Percentiles rank a stretch among this genome's conserved stretches.
phyloP scores from a whole-genome alignment of 2,888 invertebrate genomes.

The Zaprionus obscuricornis region DNA sequence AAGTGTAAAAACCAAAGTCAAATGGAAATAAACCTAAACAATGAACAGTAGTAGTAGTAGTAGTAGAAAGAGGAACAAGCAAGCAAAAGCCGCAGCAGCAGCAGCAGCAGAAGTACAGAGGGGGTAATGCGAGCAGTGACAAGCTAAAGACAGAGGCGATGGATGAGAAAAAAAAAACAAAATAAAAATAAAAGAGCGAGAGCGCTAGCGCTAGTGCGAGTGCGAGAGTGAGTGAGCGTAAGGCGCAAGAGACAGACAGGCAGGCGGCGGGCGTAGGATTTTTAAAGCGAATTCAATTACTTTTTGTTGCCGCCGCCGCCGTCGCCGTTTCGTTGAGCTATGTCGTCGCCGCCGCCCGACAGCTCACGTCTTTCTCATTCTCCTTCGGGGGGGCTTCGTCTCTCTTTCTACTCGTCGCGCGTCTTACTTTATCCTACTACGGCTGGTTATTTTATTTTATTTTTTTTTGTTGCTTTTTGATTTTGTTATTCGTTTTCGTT shows the following conservation, averaged over 20 bases:
- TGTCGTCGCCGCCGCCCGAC: not conserved
- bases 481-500: constrained; percentile 28
- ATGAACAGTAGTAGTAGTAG: not conserved
- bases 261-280: constrained; percentile 55
- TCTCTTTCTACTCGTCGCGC: too few relatives aligned
- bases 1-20: constrained; percentile 46
- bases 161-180: too few relatives aligned
- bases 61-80: not conserved
- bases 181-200: too few relatives aligned
- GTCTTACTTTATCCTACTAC: too few relatives aligned
- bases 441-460: constrained; percentile 24
- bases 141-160: constrained; percentile 10
- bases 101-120: too few relatives aligned
- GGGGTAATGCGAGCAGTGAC: constrained; percentile 3
- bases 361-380: constrained; percentile 3
- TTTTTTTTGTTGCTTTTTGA: constrained; percentile 23
- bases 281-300: constrained; percentile 77
- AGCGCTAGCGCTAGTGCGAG: too few relatives aligned
- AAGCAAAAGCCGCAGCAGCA: too few relatives aligned
- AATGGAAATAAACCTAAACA: constrained; percentile 39
- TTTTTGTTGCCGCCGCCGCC: constrained; percentile 60
- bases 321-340: constrained; percentile 27
- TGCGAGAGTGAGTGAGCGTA: too few relatives aligned
- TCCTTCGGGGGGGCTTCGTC: too few relatives aligned
- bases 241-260: constrained; percentile 11